Evolutionary conservation across 2,113 vertebrate species (phyloP).

Genomic region (Noctilio leporinus): DNA sequence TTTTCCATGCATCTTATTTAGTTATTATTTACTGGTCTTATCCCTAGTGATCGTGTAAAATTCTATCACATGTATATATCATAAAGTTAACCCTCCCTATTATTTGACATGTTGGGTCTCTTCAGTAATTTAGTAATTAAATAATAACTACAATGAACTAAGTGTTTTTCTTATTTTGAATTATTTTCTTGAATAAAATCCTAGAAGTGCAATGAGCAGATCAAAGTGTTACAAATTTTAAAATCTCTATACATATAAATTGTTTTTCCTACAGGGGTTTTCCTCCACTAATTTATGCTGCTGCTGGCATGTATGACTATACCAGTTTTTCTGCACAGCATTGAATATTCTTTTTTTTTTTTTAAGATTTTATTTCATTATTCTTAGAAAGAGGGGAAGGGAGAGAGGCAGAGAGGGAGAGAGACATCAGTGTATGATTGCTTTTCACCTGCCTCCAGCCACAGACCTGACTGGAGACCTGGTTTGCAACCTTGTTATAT

Average conservation of each 20-base stretch:
- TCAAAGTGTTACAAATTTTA: not conserved
- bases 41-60: not conserved
- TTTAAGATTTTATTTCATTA: too few relatives aligned
- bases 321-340: not conserved
- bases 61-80: not conserved
- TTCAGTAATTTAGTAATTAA: not conserved
- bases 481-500: too few relatives aligned
- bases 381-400: too few relatives aligned
- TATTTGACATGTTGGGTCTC: not conserved
- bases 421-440: too few relatives aligned
- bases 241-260: not conserved
- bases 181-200: conserved; percentile 7
- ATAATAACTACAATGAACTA: not conserved
- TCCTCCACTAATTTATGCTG: not conserved
- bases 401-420: too few relatives aligned
- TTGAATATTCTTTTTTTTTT: not conserved
- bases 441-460: too few relatives aligned
- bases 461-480: too few relatives aligned
- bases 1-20: not conserved
- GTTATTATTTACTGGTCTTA: not conserved
- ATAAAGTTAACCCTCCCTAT: not conserved
- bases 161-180: not conserved
- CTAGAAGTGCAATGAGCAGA: not conserved
- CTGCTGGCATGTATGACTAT: not conserved
- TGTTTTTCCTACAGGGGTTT: not conserved